phyloP scores from a whole-genome alignment of 2,888 invertebrate species.

The Polyploca ridens region DNA sequence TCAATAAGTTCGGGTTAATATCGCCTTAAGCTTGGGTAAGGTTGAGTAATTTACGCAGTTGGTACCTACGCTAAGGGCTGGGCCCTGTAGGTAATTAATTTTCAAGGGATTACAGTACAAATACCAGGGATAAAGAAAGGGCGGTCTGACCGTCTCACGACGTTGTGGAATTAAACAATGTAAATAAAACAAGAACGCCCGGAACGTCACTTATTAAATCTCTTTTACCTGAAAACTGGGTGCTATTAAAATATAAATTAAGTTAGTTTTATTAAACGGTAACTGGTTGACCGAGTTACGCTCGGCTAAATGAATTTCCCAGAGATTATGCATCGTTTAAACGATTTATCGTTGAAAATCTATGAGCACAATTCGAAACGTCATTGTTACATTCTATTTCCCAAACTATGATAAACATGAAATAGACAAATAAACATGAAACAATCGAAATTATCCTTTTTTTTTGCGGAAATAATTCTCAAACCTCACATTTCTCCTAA shows the following conservation, averaged over 20 bases:
- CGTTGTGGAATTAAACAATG: slow-evolving; percentile 61
- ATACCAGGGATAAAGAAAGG: slow-evolving; percentile 67
- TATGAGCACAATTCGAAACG: not conserved
- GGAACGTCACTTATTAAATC: slow-evolving; percentile 36
- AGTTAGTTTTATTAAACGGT: not conserved
- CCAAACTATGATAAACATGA: no score
- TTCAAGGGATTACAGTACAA: slow-evolving; percentile 77
- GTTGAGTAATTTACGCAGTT: slow-evolving; percentile 53
- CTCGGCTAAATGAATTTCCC: not conserved
- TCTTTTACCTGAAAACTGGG: slow-evolving; percentile 18
- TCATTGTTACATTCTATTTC: no score
- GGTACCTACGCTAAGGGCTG: slow-evolving; percentile 48
- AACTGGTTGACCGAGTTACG: not conserved
- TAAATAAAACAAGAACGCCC: slow-evolving; percentile 52
- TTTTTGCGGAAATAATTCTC: not conserved
- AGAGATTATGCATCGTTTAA: not conserved
- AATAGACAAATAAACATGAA: no score
- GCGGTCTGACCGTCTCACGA: slow-evolving; percentile 57
- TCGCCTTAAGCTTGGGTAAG: slow-evolving; percentile 56
- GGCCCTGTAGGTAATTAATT: slow-evolving; percentile 72
- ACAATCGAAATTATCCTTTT: no score
- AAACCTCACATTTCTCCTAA: not conserved
- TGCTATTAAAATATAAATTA: slow-evolving; percentile 1
- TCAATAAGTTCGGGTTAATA: slow-evolving; percentile 46
- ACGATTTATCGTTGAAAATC: not conserved